Conservation (phyloP, 1,140 invertebrate genomes). For the Ceratina australensis region DNA sequence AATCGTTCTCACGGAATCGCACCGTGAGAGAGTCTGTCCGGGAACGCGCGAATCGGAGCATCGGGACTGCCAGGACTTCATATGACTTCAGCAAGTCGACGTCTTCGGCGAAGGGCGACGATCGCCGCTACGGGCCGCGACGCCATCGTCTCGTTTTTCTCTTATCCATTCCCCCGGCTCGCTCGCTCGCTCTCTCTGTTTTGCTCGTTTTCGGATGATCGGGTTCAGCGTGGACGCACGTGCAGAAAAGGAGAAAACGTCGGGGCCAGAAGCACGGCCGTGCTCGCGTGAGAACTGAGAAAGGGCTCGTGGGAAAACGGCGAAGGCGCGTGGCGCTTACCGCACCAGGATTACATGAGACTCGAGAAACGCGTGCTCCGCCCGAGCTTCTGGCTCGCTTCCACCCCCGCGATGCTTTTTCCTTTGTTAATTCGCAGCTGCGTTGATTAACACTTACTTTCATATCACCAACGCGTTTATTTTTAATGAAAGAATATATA, state of each 20-base stretch:
- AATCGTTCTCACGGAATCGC: slow-evolving; percentile 71
- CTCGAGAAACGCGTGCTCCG: slow-evolving; percentile 19
- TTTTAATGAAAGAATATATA: no score
- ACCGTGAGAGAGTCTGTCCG: slow-evolving; percentile 72
- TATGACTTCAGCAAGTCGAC: slow-evolving; percentile 59
- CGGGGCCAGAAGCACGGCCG: slow-evolving; percentile 31
- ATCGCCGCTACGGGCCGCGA: neutral
- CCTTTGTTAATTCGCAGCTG: neutral
- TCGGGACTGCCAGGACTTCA: slow-evolving; percentile 58
- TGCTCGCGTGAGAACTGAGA: slow-evolving; percentile 74
- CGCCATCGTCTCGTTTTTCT: neutral
- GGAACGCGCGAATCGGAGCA: slow-evolving; percentile 67
- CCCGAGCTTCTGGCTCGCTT: neutral
- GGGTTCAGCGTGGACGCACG: slow-evolving; percentile 25
- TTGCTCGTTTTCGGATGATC: neutral
- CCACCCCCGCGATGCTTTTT: slow-evolving; percentile 11
- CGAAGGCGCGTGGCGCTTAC: slow-evolving; percentile 77
- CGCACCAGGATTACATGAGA: slow-evolving; percentile 71
- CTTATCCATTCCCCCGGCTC: neutral
- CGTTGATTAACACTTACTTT: no score
- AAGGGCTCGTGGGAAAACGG: slow-evolving; percentile 78
- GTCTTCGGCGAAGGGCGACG: slow-evolving; percentile 25
- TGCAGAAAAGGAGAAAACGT: slow-evolving; percentile 20
- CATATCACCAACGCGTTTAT: no score
- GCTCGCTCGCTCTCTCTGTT: neutral